Percentiles rank a stretch among this genome's conserved stretches.
These are phyloP conservation scores for Cyanistes caeruleus DNA, from an alignment of 2,113 vertebrate genomes.

Conservation along the genomic window DNA sequence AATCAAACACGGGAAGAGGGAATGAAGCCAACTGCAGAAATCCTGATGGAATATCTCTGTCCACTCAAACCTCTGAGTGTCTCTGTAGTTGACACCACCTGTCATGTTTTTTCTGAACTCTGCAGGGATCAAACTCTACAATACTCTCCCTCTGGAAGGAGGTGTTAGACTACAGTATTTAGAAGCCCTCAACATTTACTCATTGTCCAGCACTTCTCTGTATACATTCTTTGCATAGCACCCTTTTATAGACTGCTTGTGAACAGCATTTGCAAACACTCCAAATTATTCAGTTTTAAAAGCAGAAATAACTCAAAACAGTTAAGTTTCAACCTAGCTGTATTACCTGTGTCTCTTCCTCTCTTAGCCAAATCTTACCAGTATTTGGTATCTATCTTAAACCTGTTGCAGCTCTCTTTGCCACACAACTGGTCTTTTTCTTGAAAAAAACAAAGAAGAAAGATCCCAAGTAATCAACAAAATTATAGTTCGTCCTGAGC, in stretches of 20 bases:
- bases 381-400: background rate
- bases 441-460: background rate
- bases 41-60: background rate
- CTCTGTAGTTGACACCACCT: background rate
- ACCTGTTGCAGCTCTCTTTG: background rate
- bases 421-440: background rate
- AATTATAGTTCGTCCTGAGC: background rate
- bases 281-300: background rate
- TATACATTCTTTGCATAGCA: background rate
- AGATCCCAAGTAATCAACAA: background rate
- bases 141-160: background rate
- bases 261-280: background rate
- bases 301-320: background rate
- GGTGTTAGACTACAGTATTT: background rate
- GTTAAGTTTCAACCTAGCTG: background rate
- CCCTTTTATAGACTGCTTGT: background rate
- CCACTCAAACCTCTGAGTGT: fast-evolving
- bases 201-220: background rate
- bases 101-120: background rate
- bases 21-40: background rate
- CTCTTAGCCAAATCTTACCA: background rate
- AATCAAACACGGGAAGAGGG: background rate
- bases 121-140: background rate
- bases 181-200: background rate
- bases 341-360: background rate